phyloP scores from a whole-genome alignment of 2,113 vertebrate genomes.

The Sander lucioperca region DNA sequence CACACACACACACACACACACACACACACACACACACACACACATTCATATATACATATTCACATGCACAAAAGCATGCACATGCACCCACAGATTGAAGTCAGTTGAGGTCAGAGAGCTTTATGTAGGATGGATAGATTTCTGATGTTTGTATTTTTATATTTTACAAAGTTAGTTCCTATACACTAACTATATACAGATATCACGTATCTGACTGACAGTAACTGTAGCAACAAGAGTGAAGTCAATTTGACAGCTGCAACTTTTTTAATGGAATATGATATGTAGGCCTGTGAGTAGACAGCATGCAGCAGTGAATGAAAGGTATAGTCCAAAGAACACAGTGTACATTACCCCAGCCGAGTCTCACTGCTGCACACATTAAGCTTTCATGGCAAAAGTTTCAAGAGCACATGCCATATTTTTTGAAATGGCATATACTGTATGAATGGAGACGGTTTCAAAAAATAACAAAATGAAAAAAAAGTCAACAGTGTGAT shows the following conservation, averaged over 20 bases:
- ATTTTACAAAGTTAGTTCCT: neutral
- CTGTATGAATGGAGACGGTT: conserved; percentile 21
- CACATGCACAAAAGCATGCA: conserved; percentile 4
- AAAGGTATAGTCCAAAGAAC: conserved; percentile 21
- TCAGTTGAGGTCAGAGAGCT: conserved; percentile 9
- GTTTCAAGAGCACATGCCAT: conserved; percentile 29
- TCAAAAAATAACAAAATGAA: neutral
- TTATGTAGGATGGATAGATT: neutral
- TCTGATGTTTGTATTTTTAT: conserved; percentile 13
- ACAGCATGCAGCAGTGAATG: neutral
- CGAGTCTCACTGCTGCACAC: conserved; percentile 16
- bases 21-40: neutral
- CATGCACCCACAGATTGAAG: neutral
- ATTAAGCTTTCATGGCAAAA: conserved; percentile 30
- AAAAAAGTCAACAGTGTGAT: conserved; percentile 11
- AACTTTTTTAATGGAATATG: conserved; percentile 1
- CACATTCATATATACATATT: conserved; percentile 17
- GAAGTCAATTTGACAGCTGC: neutral
- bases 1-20: conserved; percentile 1
- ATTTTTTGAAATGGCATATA: conserved; percentile 17
- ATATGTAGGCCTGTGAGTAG: neutral
- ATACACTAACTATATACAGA: neutral
- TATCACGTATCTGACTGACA: neutral
- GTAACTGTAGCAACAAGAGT: neutral
- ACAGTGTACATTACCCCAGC: neutral